phyloP scores from a whole-genome alignment of 2,888 invertebrate species.

The Pammene fasciana region DNA sequence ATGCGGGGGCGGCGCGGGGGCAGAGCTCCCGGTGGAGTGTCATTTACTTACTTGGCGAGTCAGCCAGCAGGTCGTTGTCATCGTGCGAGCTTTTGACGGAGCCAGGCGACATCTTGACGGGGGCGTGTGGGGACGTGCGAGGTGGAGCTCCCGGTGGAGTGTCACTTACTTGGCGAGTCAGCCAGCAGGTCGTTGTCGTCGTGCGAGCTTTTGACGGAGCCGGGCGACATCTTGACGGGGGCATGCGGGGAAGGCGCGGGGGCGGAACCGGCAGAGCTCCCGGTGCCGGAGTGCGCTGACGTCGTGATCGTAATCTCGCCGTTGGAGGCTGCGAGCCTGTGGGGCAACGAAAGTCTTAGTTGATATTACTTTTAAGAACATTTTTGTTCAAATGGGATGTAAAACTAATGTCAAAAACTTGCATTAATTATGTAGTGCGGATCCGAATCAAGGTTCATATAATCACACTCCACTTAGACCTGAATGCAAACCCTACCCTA shows the following conservation, averaged over 20 bases:
- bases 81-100: slow-evolving; percentile 85
- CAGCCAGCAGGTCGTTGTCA: slow-evolving; percentile 89
- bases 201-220: slow-evolving; percentile 84
- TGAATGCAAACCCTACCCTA: no score
- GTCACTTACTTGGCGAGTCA: slow-evolving; percentile 87
- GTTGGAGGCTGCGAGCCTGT: slow-evolving; percentile 88
- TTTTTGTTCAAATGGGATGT: no score
- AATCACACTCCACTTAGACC: no score
- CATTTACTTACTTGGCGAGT: slow-evolving; percentile 95
- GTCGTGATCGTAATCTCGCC: slow-evolving; percentile 93
- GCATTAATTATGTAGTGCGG: no score
- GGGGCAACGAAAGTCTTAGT: slow-evolving; percentile 46
- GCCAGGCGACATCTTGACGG: slow-evolving; percentile 86
- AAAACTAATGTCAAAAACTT: no score
- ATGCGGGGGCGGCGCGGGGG: slow-evolving; percentile 78
- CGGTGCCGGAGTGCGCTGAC: slow-evolving; percentile 72
- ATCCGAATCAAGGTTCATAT: no score
- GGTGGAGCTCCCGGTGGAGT: slow-evolving; percentile 71
- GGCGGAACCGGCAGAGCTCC: slow-evolving; percentile 74
- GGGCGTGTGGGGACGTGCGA: slow-evolving; percentile 77
- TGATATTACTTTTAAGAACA: no score
- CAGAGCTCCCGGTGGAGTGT: slow-evolving; percentile 69
- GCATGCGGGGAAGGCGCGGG: slow-evolving; percentile 79
- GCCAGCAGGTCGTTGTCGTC: slow-evolving; percentile 89
- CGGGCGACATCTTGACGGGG: slow-evolving; percentile 86